Conservation (phyloP, 2,113 vertebrate species). For the Stegostoma tigrinum region DNA sequence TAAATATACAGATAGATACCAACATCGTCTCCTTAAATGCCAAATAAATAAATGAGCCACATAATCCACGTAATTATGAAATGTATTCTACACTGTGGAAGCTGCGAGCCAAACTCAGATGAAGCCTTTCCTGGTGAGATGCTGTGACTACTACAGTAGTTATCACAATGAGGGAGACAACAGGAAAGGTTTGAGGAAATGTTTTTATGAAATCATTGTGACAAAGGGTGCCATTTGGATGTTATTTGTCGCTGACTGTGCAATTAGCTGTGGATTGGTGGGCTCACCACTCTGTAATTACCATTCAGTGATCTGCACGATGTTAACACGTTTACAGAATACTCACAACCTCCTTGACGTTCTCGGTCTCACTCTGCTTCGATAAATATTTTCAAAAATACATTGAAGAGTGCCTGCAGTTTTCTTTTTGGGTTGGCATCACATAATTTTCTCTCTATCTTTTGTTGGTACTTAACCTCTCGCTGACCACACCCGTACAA, state of each 20-base stretch:
- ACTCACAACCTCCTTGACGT: neutral
- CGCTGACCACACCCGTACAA: neutral
- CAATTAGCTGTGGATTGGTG: neutral
- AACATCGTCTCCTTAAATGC: neutral
- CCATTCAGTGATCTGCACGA: neutral
- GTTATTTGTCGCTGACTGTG: neutral
- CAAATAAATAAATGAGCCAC: neutral
- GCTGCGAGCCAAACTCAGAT: neutral
- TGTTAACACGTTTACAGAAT: neutral
- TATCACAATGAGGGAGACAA: neutral
- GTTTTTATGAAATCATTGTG: neutral
- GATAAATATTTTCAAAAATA: neutral
- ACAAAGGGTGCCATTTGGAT: neutral
- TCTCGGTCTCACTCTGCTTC: too few relatives aligned
- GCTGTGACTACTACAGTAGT: neutral
- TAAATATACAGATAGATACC: neutral
- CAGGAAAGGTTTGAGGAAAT: neutral
- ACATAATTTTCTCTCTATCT: neutral
- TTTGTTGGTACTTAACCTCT: neutral
- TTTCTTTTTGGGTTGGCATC: neutral
- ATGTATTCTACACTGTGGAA: neutral
- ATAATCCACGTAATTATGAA: neutral
- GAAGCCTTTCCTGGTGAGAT: neutral
- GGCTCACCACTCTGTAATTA: slow-evolving; percentile 14
- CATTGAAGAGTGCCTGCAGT: neutral